Percentiles rank a stretch among this genome's conserved stretches.
phyloP scores from a whole-genome alignment of 2,888 invertebrate genomes.

The Neoaliturus tenellus region DNA sequence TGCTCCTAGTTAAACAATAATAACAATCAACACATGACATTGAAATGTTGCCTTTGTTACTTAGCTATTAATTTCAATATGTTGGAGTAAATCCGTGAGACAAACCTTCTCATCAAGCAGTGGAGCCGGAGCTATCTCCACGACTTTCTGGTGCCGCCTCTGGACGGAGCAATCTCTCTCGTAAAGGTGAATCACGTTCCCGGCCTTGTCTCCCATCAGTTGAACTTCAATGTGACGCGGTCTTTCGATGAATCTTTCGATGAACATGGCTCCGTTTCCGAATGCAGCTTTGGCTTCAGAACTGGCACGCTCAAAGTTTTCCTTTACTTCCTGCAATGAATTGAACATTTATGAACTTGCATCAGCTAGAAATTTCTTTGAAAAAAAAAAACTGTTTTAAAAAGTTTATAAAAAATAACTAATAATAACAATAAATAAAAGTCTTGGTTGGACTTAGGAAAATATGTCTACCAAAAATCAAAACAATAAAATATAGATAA shows the following conservation, averaged over 20 bases:
- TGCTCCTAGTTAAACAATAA: too few species aligned
- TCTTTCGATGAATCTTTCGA: slow-evolving; percentile 98
- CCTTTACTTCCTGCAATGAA: slow-evolving; percentile 83
- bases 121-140: slow-evolving; percentile 99
- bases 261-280: slow-evolving; percentile 99
- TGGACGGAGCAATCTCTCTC: slow-evolving; percentile 99
- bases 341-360: slow-evolving; percentile 67
- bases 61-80: too few species aligned
- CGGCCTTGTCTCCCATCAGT: slow-evolving; percentile 93
- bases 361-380: too few species aligned
- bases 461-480: too few species aligned
- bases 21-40: too few species aligned
- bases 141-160: slow-evolving; percentile 98
- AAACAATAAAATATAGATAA: too few species aligned
- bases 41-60: too few species aligned
- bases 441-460: too few species aligned
- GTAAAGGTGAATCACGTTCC: slow-evolving; percentile 97
- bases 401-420: too few species aligned
- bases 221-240: slow-evolving; percentile 99
- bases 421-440: too few species aligned
- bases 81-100: neutral
- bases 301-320: slow-evolving; percentile 93
- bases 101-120: slow-evolving; percentile 82
- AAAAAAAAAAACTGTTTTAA: too few species aligned
- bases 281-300: slow-evolving; percentile 98